A percentile compares a stretch with the other conserved stretches of the same genome.
Conservation (phyloP, 2,113 vertebrate species). For the Pan troglodytes region NHGRI_mPanTro3-v2.1_pri NC_072416.2:61197501-61198000, state of each 20-base stretch:
- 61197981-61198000: background rate
- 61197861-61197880: background rate
- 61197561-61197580: background rate
- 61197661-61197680: background rate
- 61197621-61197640: background rate
- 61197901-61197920: background rate
- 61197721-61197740: background rate
- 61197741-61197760: background rate
- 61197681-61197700: background rate
- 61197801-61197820: background rate
- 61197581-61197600: background rate
- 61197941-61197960: background rate
- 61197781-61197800: background rate
- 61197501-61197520: background rate
- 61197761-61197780: background rate
- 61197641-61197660: background rate
- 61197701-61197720: background rate
- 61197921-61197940: background rate
- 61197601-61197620: background rate
- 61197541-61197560: background rate
- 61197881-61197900: background rate
- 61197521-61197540: background rate
- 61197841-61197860: background rate
- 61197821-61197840: background rate
- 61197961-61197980: background rate